These are phyloP conservation scores for Zaprionus gabonicus DNA, from an alignment of 1,140 invertebrate species.

Conservation along the genomic window DNA sequence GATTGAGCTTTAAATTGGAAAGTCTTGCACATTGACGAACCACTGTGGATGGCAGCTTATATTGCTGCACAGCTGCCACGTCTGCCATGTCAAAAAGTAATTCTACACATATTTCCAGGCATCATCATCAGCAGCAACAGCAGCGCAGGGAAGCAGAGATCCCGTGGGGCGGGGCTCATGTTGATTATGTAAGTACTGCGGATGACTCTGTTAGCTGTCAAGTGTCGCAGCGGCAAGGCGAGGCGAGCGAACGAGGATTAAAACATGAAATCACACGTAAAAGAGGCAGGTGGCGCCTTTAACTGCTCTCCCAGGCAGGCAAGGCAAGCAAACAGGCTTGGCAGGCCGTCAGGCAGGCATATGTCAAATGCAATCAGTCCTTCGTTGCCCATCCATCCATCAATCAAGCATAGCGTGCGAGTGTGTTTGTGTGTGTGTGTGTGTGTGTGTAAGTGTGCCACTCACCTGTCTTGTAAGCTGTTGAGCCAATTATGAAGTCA, in stretches of 20 bases:
- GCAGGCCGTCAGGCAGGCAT: constrained; percentile 28
- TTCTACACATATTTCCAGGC: constrained; percentile 65
- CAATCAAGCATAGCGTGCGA: constrained; percentile 34
- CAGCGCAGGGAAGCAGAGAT: constrained; percentile 25
- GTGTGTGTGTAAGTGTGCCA: constrained; percentile 48
- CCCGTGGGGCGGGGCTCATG: constrained; percentile 35
- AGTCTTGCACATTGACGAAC: background rate
- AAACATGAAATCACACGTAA: constrained; percentile 58
- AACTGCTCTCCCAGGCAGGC: constrained; percentile 24
- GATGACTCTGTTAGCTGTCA: constrained; percentile 70
- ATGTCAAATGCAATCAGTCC: constrained; percentile 63
- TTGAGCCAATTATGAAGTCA: constrained; percentile 84
- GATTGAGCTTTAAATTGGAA: too few species aligned
- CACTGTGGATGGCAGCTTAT: constrained; percentile 9
- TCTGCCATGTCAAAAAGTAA: constrained; percentile 46
- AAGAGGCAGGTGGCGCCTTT: constrained; percentile 17
- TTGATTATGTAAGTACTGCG: constrained; percentile 72
- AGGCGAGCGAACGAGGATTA: constrained; percentile 47
- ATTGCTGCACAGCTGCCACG: constrained; percentile 17
- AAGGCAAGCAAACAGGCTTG: background rate
- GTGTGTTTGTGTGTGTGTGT: constrained; percentile 11
- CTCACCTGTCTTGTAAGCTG: constrained; percentile 83
- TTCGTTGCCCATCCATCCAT: constrained; percentile 40
- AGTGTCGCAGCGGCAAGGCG: constrained; percentile 35
- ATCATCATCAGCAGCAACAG: constrained; percentile 12